phyloP scores from a whole-genome alignment of 2,113 vertebrate genomes.

The Rhagologus leucostigma region DNA sequence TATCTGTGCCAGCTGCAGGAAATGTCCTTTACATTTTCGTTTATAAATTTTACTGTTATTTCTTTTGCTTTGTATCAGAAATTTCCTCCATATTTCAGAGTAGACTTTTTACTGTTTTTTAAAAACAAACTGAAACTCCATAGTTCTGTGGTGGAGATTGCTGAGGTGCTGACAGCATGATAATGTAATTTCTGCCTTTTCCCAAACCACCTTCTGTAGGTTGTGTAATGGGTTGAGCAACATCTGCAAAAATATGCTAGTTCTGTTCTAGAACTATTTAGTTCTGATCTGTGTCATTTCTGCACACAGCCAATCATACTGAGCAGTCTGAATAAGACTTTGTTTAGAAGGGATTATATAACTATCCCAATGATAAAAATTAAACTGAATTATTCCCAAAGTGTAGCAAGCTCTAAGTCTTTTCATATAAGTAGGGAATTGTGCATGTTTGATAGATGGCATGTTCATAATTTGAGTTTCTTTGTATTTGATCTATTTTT shows the following conservation, averaged over 20 bases:
- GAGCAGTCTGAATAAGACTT: background rate
- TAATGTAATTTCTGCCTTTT: background rate
- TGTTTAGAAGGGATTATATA: background rate
- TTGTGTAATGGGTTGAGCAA: background rate
- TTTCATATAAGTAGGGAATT: background rate
- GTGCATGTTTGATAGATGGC: background rate
- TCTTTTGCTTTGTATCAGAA: conserved; percentile 37
- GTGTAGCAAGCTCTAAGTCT: background rate
- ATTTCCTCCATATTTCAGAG: background rate
- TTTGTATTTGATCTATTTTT: background rate
- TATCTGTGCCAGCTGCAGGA: conserved; percentile 31
- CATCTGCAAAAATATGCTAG: background rate
- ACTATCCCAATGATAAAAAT: background rate
- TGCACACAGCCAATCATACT: background rate
- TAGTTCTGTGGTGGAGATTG: background rate
- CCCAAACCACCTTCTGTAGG: background rate
- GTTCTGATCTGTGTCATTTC: background rate
- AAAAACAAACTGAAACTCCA: background rate
- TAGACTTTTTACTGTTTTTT: background rate
- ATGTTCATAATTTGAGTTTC: background rate
- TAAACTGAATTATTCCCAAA: background rate
- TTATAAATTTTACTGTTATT: conserved; percentile 19
- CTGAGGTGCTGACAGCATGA: background rate
- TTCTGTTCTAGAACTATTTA: background rate
- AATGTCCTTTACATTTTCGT: conserved; percentile 30